Evolutionary conservation across 2,888 invertebrate genomes (phyloP), one percentile per base, ranked within the genome.

Genomic region (Xylophagus ater): DNA sequence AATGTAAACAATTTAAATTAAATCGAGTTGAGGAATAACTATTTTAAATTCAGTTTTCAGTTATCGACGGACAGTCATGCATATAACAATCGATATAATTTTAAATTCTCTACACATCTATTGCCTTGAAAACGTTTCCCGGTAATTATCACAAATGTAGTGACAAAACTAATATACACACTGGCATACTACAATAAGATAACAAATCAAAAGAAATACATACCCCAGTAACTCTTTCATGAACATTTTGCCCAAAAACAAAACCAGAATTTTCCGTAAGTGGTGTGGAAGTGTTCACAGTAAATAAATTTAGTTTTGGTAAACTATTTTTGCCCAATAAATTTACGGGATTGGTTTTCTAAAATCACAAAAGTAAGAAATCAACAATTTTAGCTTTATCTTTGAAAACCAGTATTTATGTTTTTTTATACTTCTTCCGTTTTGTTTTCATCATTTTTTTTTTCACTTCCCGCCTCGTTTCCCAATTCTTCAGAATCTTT

Each of bases 241-340:
- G 83, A 34, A 92, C 71, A 65, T 92, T 92, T 61, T 90, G 87
- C 2, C 92, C 92, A 62, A 93, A 93, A 10, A 92, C 82, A 69
- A 90, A 92, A 23, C 78, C 76, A 18, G 73, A 73, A 31, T 71
- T 68, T 41, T 66, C 60, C 3, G 77, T 71, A 26, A 64, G 49
- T 23, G 62, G 59, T 44, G 64, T 60, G 20, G 57, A 56, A 34
- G 52, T 56, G 44, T 61, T 60, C 18, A 61, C 53, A 6, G 57
- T 55, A 51, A 63, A 62, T 41, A 65, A 51, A 44, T 57, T 64
- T 23, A 58, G 49, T 14, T 63, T 57, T 28, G 62, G 60, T 30
- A 60, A 52, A 10, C 63, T 60, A 48, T 62, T 63, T 47, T 60
- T 63, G 4, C 58, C 55, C 29, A 64, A 46, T 47, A 61, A 48